phyloP scores from a whole-genome alignment of 2,888 invertebrate species.

The Aphrophora alni region DNA sequence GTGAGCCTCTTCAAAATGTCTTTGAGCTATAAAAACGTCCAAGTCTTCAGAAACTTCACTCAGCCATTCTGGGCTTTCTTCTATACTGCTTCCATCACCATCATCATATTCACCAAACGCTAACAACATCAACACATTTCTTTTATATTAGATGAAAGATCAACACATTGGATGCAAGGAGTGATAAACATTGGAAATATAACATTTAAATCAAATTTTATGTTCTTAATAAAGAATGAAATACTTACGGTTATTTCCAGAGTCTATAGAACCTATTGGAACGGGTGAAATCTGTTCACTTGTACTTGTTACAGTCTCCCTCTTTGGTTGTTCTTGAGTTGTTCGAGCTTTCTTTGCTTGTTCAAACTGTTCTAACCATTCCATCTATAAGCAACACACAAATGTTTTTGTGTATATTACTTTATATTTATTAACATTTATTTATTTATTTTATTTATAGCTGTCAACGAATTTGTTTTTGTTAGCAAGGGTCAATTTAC shows the following conservation, averaged over 20 bases:
- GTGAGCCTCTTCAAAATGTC: slow-evolving; percentile 94
- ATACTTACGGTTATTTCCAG: slow-evolving; percentile 57
- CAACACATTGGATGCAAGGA: too few species aligned
- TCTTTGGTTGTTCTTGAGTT: slow-evolving; percentile 65
- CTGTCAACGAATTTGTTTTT: too few species aligned
- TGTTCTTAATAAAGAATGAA: too few species aligned
- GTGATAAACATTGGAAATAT: not conserved
- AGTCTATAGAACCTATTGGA: slow-evolving; percentile 59
- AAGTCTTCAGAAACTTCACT: slow-evolving; percentile 91
- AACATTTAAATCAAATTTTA: not conserved
- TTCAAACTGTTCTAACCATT: slow-evolving; percentile 94
- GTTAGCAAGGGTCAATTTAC: too few species aligned
- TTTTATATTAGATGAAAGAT: too few species aligned
- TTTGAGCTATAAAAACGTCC: slow-evolving; percentile 92
- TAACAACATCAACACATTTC: slow-evolving; percentile 43
- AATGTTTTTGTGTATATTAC: not conserved
- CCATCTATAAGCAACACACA: slow-evolving; percentile 65
- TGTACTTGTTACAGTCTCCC: slow-evolving; percentile 57
- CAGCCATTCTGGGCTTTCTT: slow-evolving; percentile 80
- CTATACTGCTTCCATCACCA: slow-evolving; percentile 54
- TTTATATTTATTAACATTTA: too few species aligned
- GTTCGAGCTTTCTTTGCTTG: slow-evolving; percentile 83
- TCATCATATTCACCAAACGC: slow-evolving; percentile 59
- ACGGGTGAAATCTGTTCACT: slow-evolving; percentile 61
- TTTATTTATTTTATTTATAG: too few species aligned